Base-by-base conservation (phyloP, 1,140 invertebrate species). In the Micrasema minimum region DNA sequence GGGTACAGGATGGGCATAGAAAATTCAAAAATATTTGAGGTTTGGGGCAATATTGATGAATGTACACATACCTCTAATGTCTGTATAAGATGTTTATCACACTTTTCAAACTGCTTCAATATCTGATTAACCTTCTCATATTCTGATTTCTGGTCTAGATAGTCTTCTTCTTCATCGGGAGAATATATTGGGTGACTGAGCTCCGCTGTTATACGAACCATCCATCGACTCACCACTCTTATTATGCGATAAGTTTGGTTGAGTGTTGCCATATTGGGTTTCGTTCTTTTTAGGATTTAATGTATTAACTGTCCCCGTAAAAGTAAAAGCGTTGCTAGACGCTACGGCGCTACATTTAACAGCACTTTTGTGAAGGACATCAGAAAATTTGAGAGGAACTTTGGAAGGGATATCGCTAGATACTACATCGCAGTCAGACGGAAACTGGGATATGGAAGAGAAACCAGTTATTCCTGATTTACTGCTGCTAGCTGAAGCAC, bases 171-270 rank as follows among this genome's bases (percentile, higher is more conserved):
- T 51, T 83, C 81, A 77, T 86, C 85, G 75, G 75, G 82, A 85
- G 74, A 88, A 88, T 76, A 88, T 81, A 72, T 88, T 86, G 11
- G 87, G 87, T 72, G 86, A 88, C 26, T 81, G 76, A 22, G 82
- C 78, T 48, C 82, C 82, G 77, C 82, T 83, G 67, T 82, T 80
- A 78, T 81, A 85, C 2, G 82, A 83, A 10, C 77, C 79, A 57
- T 84, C 81, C 5, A 83, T 38, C 14, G 51, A 65, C 14, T 69
- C 67, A n/a, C 67, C 45, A 12, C 55, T 48, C 14, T 35, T 57
- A 35, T 59, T 59, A 9, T 68, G 37, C 6, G 50, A 38, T 12
- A 48, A 18, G 1, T 37, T 18, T 20, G 10, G 46, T 20, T 46
- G 37, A 23, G 11, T 16, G 53, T 16, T 57, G 31, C 16, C 26